These are phyloP conservation scores for Platorchestia sp. DNA, from an alignment of 1,140 invertebrate genomes.

Conservation along the genomic window DNA sequence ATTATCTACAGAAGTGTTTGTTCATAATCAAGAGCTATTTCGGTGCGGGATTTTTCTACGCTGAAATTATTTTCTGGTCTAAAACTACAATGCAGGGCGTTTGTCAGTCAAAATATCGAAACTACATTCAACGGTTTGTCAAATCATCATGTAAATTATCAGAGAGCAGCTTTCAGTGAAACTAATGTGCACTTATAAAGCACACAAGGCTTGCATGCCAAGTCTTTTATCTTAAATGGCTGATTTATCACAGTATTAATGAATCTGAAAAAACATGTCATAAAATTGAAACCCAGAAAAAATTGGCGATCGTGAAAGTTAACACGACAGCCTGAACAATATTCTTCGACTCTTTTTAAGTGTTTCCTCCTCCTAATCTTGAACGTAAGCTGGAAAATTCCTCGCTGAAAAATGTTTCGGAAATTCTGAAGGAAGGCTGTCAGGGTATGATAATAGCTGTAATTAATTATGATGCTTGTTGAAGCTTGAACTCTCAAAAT, in stretches of 20 bases:
- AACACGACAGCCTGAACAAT: neutral
- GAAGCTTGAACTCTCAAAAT: neutral
- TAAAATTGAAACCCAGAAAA: neutral
- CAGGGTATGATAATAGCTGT: neutral
- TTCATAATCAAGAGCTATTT: neutral
- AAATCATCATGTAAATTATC: neutral
- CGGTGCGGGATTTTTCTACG: neutral
- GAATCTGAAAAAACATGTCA: neutral
- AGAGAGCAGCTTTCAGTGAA: neutral
- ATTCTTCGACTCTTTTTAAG: neutral
- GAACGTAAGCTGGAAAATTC: neutral
- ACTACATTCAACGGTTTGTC: neutral
- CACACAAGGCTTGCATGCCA: neutral
- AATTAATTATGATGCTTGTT: constrained; percentile 44
- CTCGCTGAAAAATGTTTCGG: neutral
- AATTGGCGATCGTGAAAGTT: neutral
- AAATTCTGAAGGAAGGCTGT: neutral
- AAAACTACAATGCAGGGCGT: neutral
- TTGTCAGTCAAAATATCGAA: neutral
- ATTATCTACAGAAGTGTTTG: neutral
- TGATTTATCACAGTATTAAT: neutral
- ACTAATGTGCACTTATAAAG: neutral
- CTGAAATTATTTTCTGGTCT: neutral
- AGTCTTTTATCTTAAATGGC: neutral
- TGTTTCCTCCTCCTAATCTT: neutral